Base-by-base conservation (phyloP, 2,113 vertebrate species). In the Lagopus leucura region DNA sequence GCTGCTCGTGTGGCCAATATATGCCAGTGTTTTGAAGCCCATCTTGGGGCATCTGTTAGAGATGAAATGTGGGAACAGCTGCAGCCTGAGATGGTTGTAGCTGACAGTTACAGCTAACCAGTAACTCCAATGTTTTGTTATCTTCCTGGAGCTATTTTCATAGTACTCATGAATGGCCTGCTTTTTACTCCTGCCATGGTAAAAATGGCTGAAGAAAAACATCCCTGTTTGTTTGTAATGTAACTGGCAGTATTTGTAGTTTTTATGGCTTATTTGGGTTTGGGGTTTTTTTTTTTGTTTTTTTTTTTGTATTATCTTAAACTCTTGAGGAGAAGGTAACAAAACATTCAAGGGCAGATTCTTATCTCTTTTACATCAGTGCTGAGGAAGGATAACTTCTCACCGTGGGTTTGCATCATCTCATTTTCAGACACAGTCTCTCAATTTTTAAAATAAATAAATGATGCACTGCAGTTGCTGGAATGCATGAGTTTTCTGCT, bases 141-240 rank as follows among this genome's bases (percentile, higher is more conserved):
- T 73, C 76, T 82, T 91, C 32, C 45, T 82, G 58, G 70, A 88
- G 58, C 82, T 96, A 17, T 95, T 95, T 95, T 95, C 86, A 88
- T 48, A 92, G 48, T 32, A 66, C 18, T 91, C 20, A 8, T 72
- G 76, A 94, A 94, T 91, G 85, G 82, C 84, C 76, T 0, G 12
- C 66, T 86, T 94, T 88, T 94, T 85, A 43, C 27, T 78, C 28
- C 13, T 88, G 82, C 61, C 69, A 27, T 2, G 2, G 40, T 79
- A 90, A 42, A 90, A 93, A 88, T 84, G 54, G 76, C 90, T 95
- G 47, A 95, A 93, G 90, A 94, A 95, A 28, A 95, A 90, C 88
- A 94, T 75, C 73, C 74, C 36, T 84, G 58, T 93, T 94, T 91
- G 73, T 94, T 94, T 95, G 91, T 95, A 83, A 86, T 94, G 94